phyloP scores from a whole-genome alignment of 2,797 vertebrate species.

The Dendrocincla tyrannina region DNA sequence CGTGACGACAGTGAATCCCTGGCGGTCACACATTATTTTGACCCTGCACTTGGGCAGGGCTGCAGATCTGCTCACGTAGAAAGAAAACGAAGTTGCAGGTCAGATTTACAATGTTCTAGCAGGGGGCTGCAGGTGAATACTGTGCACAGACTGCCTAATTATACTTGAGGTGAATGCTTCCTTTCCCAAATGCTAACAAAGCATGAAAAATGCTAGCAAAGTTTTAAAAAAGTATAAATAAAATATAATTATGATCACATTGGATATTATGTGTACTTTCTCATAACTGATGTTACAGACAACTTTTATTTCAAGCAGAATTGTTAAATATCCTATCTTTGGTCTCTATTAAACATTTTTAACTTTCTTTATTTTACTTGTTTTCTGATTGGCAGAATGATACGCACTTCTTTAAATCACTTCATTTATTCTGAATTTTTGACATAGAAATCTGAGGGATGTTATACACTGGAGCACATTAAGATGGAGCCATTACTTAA shows the following conservation, averaged over 20 bases:
- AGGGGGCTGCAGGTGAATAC: not conserved
- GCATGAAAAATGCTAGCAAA: not conserved
- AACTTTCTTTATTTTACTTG: not conserved
- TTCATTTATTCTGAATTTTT: not conserved
- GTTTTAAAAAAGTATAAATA: not conserved
- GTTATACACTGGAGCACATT: constrained; percentile 60
- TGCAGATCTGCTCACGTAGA: not conserved
- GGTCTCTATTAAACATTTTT: not conserved
- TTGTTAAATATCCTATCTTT: not conserved
- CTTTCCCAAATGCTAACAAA: not conserved
- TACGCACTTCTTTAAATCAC: not conserved
- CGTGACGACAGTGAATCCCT: not conserved
- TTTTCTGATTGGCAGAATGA: not conserved
- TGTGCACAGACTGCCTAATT: not conserved
- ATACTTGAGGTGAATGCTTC: not conserved
- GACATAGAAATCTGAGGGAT: not conserved
- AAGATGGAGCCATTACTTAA: constrained; percentile 72
- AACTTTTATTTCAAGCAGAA: not conserved
- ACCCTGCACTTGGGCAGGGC: not conserved
- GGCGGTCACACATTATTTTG: not conserved
- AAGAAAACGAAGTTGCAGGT: not conserved
- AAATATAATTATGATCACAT: not conserved
- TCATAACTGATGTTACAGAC: not conserved
- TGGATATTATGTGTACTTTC: not conserved
- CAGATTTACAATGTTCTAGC: not conserved